Conservation (phyloP, 2,888 invertebrate species). For the Proisotoma minuta region DNA sequence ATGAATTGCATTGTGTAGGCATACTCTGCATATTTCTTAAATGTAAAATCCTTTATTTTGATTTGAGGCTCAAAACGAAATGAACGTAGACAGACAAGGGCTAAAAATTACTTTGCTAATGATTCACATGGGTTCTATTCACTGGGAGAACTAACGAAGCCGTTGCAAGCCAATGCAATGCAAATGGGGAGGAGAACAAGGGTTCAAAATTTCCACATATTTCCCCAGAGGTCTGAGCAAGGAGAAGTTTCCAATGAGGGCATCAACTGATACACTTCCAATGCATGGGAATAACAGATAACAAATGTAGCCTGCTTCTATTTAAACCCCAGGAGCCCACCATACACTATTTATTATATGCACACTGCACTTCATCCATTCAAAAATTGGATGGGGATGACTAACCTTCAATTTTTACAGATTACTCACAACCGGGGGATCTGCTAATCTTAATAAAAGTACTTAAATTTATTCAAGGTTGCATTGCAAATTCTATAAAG, state of each 20-base stretch:
- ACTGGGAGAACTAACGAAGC: not conserved
- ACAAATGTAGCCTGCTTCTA: not conserved
- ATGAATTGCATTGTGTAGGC: too few relatives aligned
- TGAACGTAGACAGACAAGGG: constrained; percentile 32
- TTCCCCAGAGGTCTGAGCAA: constrained; percentile 41
- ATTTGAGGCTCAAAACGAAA: too few relatives aligned
- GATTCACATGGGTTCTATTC: constrained; percentile 45
- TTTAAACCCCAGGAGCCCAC: not conserved
- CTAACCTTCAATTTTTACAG: constrained; percentile 3
- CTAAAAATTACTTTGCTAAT: constrained; percentile 48
- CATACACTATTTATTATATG: not conserved
- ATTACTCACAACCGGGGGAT: too few relatives aligned
- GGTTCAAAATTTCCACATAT: constrained; percentile 45
- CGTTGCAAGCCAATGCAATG: not conserved
- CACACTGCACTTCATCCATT: too few relatives aligned
- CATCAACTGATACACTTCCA: not conserved
- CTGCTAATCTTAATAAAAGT: too few relatives aligned
- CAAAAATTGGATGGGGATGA: not conserved
- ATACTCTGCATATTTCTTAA: too few relatives aligned
- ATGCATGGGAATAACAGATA: not conserved
- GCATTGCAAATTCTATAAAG: too few relatives aligned
- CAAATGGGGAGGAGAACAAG: constrained; percentile 20
- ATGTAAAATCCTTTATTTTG: too few relatives aligned
- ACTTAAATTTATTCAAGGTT: too few relatives aligned
- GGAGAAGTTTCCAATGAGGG: not conserved